These are phyloP conservation scores for Henricia sp. DNA, from an alignment of 53 echinoderm and acorn worm genomes.

Conservation along the genomic window DNA sequence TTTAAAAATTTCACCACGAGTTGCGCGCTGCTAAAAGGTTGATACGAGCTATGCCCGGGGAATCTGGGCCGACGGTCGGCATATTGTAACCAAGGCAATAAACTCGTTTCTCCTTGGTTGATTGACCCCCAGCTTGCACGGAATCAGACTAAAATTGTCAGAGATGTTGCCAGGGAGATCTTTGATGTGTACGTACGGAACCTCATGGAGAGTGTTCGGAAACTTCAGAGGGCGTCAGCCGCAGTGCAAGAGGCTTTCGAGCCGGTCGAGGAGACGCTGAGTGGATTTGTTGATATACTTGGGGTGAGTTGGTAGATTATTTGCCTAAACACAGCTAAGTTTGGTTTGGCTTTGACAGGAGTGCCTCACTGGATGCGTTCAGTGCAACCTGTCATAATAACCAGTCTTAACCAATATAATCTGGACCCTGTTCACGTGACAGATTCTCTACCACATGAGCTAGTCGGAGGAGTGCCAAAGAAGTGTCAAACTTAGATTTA, in stretches of 20 bases:
- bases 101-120: too few species aligned
- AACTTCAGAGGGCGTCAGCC: conserved; percentile 62
- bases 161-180: conserved; percentile 68
- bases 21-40: too few species aligned
- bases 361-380: neutral
- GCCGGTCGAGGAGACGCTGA: conserved; percentile 76
- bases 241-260: conserved; percentile 66
- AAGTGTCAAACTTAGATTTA: too few species aligned
- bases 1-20: too few species aligned
- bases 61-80: too few species aligned
- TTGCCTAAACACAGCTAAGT: too few species aligned
- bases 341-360: neutral
- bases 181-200: conserved; percentile 79
- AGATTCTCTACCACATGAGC: too few species aligned
- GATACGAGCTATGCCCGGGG: too few species aligned
- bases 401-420: too few species aligned
- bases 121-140: conserved; percentile 71
- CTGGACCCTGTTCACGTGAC: too few species aligned
- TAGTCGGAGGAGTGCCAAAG: too few species aligned
- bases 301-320: conserved; percentile 57
- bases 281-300: conserved; percentile 56
- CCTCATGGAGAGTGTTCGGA: conserved; percentile 59
- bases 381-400: neutral
- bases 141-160: conserved; percentile 72
- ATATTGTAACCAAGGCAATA: too few species aligned